phyloP scores from a whole-genome alignment of 2,797 vertebrate genomes.

The Astyanax mexicanus region DNA sequence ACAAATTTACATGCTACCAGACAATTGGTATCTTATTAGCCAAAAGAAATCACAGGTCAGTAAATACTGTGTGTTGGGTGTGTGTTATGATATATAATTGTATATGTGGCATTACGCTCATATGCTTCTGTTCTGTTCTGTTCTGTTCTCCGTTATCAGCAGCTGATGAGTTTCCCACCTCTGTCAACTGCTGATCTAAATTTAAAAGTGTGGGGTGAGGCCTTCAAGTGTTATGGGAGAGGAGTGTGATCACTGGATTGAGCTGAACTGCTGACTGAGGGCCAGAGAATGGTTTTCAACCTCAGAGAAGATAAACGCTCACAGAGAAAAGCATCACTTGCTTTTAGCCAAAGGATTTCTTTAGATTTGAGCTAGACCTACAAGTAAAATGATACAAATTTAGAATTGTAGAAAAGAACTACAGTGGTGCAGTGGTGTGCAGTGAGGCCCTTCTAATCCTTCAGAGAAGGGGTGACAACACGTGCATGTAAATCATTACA shows the following conservation, averaged over 20 bases:
- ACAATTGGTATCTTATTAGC: too few relatives aligned
- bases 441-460: too few relatives aligned
- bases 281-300: background rate
- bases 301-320: background rate
- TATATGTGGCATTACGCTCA: background rate
- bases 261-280: background rate
- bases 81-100: conserved; percentile 1
- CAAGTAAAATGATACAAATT: too few relatives aligned
- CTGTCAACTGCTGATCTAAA: conserved; percentile 46
- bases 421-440: too few relatives aligned
- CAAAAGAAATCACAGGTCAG: background rate
- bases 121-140: too few relatives aligned
- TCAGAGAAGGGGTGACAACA: too few relatives aligned
- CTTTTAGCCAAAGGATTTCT: too few relatives aligned
- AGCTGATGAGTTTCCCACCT: conserved; percentile 35
- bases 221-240: background rate
- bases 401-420: too few relatives aligned
- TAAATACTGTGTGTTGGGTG: background rate
- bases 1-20: too few relatives aligned
- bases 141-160: background rate
- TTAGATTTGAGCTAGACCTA: too few relatives aligned
- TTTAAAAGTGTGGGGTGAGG: conserved; percentile 31
- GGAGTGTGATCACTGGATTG: background rate
- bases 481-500: too few relatives aligned
- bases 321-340: background rate